Percentiles rank a stretch among this genome's conserved stretches.
Conservation (phyloP, 1,140 invertebrate genomes). For the Philotrypesis tridentata region DNA sequence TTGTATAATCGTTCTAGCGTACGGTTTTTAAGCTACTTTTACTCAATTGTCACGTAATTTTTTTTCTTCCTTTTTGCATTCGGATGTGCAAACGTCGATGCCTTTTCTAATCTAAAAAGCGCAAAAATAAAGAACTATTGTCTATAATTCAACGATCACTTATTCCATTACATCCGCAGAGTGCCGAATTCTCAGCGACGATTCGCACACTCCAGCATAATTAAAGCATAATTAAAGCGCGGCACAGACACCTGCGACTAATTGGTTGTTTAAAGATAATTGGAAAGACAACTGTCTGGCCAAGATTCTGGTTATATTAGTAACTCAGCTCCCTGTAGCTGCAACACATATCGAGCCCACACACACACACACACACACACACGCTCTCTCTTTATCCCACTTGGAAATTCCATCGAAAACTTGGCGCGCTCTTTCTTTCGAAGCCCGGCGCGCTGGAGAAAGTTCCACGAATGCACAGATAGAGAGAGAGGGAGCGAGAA, state of each 20-base stretch:
- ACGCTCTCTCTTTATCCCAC: background rate
- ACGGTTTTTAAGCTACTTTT: background rate
- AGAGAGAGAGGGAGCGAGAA: background rate
- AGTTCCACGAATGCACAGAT: background rate
- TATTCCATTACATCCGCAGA: background rate
- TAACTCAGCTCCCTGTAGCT: background rate
- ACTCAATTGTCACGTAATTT: background rate
- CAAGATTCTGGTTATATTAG: slow-evolving; percentile 11
- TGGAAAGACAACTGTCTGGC: slow-evolving; percentile 20
- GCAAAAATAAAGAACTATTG: background rate
- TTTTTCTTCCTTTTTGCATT: background rate
- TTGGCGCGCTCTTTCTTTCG: slow-evolving; percentile 18
- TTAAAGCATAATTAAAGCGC: background rate
- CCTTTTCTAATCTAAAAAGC: background rate
- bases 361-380: background rate
- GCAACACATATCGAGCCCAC: background rate
- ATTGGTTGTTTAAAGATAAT: slow-evolving; percentile 28
- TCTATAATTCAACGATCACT: background rate
- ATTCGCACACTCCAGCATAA: background rate
- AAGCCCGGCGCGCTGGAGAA: background rate
- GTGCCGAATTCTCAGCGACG: background rate
- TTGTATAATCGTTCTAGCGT: background rate
- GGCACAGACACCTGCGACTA: background rate
- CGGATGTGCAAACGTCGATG: background rate
- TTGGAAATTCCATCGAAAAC: slow-evolving; percentile 36